Base-by-base conservation (phyloP, 1,140 invertebrate genomes). In the Brachionus calyciflorus region DNA sequence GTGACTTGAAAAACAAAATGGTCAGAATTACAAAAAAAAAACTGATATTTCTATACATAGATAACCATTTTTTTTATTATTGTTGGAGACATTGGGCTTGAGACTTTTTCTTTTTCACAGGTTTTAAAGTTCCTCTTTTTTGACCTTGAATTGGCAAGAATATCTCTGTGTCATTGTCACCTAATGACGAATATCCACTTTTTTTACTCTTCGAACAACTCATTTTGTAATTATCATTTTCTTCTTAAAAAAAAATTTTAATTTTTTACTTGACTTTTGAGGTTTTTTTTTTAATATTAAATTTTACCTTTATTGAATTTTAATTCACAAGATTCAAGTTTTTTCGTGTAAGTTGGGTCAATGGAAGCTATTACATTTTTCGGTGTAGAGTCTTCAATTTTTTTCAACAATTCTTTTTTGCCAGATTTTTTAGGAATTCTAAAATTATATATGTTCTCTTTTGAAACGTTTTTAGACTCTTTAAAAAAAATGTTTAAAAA, bases 71-170 rank as follows among this genome's bases (percentile, higher is more conserved):
- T n/a, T n/a, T n/a, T n/a, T n/a, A n/a, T 44, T 65, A 65, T 44
- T 65, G 60, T 14, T 65, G 60, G 12, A 65, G 21, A 65, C 60
- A 65, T 46, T 65, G 60, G 7, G 60, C 24, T 37, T 65, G 60
- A 21, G 60, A 65, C 44, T 37, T 37, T 24, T 65, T 65, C 21
- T 44, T 65, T 12, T 65, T 65, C 19, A 65, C 24, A 26, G 37
- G 19, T 65, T 41, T 44, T n/a, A 65, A 21, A 24, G 60, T 44
- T 7, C 60, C 40, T 44, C 60, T 21, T 65, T 65, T 65, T 44
- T 65, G 60, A 24, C 60, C 60, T 41, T 65, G 60, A 24, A 65
- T 65, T 65, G 60, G 60, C 24, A 65, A 26, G 28, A 65, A 65
- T 65, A 65, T 44, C 44, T 65, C 60, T 2, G 60, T 65, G 30